Conservation (phyloP, 2,888 invertebrate genomes). For the Tupiocoris notatus region DNA sequence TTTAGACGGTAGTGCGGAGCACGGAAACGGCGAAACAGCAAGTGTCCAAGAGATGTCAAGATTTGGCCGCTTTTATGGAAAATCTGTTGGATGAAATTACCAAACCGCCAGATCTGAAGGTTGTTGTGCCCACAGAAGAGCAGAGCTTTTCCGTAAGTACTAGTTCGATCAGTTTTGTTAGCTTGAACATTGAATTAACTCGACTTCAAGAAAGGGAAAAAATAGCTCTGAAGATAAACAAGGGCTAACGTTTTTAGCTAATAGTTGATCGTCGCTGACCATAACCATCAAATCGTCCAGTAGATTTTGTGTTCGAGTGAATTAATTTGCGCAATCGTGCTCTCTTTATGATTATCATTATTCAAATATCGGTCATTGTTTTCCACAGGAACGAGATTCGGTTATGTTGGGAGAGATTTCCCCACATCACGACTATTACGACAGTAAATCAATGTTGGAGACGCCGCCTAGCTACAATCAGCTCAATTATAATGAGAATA, state of each 20-base stretch:
- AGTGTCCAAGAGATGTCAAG: slow-evolving; percentile 68
- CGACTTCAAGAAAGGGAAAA: too few species aligned
- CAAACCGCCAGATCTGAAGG: slow-evolving; percentile 60
- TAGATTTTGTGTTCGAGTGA: too few species aligned
- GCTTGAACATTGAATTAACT: too few species aligned
- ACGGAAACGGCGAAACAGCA: slow-evolving; percentile 64
- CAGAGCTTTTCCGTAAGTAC: slow-evolving; percentile 59
- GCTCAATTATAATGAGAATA: slow-evolving; percentile 80
- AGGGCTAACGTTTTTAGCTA: too few species aligned
- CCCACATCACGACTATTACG: slow-evolving; percentile 76
- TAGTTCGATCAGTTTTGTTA: neutral
- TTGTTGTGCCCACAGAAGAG: slow-evolving; percentile 60
- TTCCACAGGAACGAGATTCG: slow-evolving; percentile 68
- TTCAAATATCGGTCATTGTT: neutral
- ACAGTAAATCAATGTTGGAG: slow-evolving; percentile 75
- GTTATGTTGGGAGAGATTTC: slow-evolving; percentile 82
- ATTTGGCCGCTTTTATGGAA: slow-evolving; percentile 73
- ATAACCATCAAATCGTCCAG: too few species aligned
- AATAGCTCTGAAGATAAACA: too few species aligned
- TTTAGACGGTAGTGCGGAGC: slow-evolving; percentile 56
- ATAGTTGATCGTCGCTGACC: too few species aligned
- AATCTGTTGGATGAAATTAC: slow-evolving; percentile 67
- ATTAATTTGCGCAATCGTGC: too few species aligned
- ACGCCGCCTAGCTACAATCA: slow-evolving; percentile 82
- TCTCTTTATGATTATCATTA: neutral